Conservation (phyloP, 2,888 invertebrate species). For the Amblyjoppa fuscipennis region DNA sequence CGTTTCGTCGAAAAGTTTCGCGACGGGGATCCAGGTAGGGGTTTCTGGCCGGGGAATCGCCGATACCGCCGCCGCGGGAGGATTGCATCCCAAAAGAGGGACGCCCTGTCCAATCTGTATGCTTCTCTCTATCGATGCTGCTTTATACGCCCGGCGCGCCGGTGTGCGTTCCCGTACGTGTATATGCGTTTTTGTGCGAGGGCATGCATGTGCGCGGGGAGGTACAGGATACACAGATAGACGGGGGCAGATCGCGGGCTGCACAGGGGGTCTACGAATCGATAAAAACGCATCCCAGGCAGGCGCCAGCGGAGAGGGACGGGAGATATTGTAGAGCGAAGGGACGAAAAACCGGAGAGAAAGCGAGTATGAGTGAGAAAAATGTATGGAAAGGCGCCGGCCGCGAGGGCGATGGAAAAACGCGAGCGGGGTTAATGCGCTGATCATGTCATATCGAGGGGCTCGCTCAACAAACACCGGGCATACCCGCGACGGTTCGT, state of each 20-base stretch:
- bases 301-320: conserved; percentile 77
- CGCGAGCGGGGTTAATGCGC: conserved; percentile 84
- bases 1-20: conserved; percentile 72
- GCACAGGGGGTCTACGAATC: conserved; percentile 83
- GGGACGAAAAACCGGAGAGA: conserved; percentile 71
- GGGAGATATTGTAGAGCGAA: conserved; percentile 54
- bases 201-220: conserved; percentile 64
- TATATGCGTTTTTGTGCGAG: conserved; percentile 70
- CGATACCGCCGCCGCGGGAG: conserved; percentile 81
- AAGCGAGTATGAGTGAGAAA: conserved; percentile 49
- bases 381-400: conserved; percentile 52
- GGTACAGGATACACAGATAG: conserved; percentile 75
- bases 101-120: conserved; percentile 84
- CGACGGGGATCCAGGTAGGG: conserved; percentile 73
- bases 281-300: conserved; percentile 85
- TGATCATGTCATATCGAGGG: conserved; percentile 84
- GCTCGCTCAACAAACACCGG: conserved; percentile 82
- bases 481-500: conserved; percentile 64
- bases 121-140: conserved; percentile 82
- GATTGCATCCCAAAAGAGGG: conserved; percentile 79
- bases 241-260: conserved; percentile 65
- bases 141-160: conserved; percentile 76
- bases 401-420: conserved; percentile 73
- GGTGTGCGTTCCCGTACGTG: conserved; percentile 58
- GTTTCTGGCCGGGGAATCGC: conserved; percentile 56